phyloP scores from a whole-genome alignment of 2,888 invertebrate species.

The Drosophila paracracens region DNA sequence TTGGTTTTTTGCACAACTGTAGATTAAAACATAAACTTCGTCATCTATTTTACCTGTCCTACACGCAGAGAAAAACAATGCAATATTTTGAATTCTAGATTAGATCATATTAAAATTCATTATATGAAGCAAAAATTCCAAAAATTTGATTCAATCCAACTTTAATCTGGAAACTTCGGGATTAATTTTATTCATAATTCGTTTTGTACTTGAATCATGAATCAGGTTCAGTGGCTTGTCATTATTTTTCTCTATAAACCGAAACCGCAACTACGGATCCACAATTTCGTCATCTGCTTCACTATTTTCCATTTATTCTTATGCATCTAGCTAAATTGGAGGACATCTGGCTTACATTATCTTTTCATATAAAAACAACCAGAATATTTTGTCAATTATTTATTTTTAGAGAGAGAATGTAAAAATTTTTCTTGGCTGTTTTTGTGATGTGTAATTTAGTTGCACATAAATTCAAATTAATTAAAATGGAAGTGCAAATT shows the following conservation, averaged over 20 bases:
- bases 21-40: not conserved
- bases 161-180: not conserved
- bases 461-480: constrained; percentile 77
- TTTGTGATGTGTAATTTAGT: constrained; percentile 59
- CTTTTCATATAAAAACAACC: constrained; percentile 58
- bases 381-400: constrained; percentile 70
- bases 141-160: not conserved
- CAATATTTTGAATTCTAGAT: not conserved
- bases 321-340: constrained; percentile 45
- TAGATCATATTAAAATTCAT: not conserved
- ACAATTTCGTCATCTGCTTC: constrained; percentile 19
- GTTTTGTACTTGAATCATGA: not conserved
- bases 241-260: not conserved
- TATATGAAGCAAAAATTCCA: not conserved
- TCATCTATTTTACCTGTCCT: constrained; percentile 26
- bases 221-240: not conserved
- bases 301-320: constrained; percentile 44
- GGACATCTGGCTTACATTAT: constrained; percentile 81
- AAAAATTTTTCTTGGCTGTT: not conserved
- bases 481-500: constrained; percentile 80
- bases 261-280: not conserved
- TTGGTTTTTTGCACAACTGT: constrained; percentile 27
- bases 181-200: not conserved
- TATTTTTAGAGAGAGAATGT: constrained; percentile 63
- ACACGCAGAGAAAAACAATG: not conserved